Conservation (phyloP, 1,140 invertebrate genomes). For the Cheumatopsyche charites region DNA sequence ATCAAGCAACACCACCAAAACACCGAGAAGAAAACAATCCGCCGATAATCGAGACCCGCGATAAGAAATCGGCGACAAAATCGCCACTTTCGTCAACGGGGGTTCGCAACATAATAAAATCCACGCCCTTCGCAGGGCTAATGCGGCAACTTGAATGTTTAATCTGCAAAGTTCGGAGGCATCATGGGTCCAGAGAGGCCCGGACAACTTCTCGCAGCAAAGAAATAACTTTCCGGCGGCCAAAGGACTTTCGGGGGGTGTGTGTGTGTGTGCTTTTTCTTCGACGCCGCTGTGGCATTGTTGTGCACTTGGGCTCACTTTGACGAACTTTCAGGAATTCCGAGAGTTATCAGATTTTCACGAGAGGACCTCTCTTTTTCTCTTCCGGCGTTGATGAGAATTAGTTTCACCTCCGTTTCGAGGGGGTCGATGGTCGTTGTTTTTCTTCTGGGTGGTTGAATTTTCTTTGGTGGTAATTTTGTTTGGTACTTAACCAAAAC, state of each 20-base stretch:
- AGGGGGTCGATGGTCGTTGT: too few species aligned
- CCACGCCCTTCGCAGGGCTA: slow-evolving; percentile 13
- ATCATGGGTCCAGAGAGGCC: slow-evolving; percentile 18
- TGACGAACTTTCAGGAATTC: slow-evolving; percentile 11
- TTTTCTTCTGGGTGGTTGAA: too few species aligned
- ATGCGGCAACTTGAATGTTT: slow-evolving; percentile 38
- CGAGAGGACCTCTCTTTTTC: neutral
- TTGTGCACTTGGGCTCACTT: slow-evolving; percentile 23
- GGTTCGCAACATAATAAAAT: too few species aligned
- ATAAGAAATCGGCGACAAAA: neutral
- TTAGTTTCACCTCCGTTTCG: too few species aligned
- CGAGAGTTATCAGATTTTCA: slow-evolving; percentile 7
- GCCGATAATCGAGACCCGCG: neutral
- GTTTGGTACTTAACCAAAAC: too few species aligned
- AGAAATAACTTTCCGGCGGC: slow-evolving; percentile 12
- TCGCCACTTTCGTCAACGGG: too few species aligned
- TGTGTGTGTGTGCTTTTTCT: neutral
- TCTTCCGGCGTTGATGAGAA: too few species aligned
- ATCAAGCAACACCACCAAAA: too few species aligned
- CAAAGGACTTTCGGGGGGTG: too few species aligned
- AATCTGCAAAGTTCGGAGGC: slow-evolving; percentile 18
- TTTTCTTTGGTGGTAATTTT: too few species aligned
- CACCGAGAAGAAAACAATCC: too few species aligned
- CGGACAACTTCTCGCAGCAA: slow-evolving; percentile 5
- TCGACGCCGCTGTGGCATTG: neutral